Conservation (phyloP, 2,113 vertebrate species). For the Gallinago jamesoni region DNA sequence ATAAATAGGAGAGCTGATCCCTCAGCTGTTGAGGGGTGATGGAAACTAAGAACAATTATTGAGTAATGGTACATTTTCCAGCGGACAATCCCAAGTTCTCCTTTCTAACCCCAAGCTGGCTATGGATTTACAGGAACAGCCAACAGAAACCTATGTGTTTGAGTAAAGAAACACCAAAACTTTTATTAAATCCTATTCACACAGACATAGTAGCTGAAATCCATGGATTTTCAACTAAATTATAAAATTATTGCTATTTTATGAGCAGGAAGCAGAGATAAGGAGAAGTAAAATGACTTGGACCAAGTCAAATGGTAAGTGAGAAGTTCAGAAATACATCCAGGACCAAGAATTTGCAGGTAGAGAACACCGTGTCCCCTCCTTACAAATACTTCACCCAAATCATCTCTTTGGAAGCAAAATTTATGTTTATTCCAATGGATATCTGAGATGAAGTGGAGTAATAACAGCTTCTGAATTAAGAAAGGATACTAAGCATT, state of each 20-base stretch:
- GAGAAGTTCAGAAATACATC: neutral
- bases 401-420: neutral
- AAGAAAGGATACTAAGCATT: neutral
- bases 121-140: neutral
- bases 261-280: neutral
- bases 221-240: neutral
- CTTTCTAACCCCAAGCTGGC: neutral
- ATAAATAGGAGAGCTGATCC: neutral
- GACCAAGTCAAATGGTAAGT: neutral
- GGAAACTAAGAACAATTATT: fast-evolving
- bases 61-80: neutral
- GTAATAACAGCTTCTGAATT: neutral
- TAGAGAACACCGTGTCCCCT: neutral
- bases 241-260: neutral
- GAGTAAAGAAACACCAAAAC: neutral
- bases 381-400: neutral
- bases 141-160: neutral
- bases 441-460: neutral
- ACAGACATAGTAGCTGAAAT: neutral
- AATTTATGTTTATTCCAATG: neutral
- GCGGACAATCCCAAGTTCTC: neutral
- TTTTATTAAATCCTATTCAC: neutral
- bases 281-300: neutral
- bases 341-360: neutral
- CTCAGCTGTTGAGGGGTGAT: neutral